Conservation (phyloP, 2,888 invertebrate genomes). For the Drosophila colorata region DNA sequence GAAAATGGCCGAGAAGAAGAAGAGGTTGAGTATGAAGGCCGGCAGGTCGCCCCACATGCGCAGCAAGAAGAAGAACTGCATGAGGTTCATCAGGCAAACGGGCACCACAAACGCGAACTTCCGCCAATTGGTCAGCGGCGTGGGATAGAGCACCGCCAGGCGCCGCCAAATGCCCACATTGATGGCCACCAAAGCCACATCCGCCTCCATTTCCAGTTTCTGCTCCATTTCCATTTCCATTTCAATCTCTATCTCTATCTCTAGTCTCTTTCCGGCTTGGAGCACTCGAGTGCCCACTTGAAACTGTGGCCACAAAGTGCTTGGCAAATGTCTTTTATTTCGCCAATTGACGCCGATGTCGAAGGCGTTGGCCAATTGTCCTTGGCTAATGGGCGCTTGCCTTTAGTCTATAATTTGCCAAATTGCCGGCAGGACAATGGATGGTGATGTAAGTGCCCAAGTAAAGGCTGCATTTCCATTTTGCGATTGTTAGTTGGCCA, state of each 20-base stretch:
- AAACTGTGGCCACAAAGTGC: slow-evolving; percentile 57
- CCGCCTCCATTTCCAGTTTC: slow-evolving; percentile 60
- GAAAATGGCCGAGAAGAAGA: slow-evolving; percentile 77
- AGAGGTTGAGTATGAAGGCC: slow-evolving; percentile 78
- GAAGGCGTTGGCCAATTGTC: slow-evolving; percentile 47
- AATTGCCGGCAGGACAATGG: slow-evolving; percentile 32
- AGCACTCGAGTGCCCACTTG: slow-evolving; percentile 39
- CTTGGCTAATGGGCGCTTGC: slow-evolving; percentile 21
- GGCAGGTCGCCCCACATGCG: slow-evolving; percentile 74
- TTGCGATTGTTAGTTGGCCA: too few species aligned
- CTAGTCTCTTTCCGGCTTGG: slow-evolving; percentile 2
- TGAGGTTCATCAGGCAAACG: slow-evolving; percentile 70
- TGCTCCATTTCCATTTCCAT: background rate
- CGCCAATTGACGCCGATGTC: slow-evolving; percentile 38
- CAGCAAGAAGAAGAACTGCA: slow-evolving; percentile 78
- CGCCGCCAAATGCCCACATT: slow-evolving; percentile 81
- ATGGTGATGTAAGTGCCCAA: slow-evolving; percentile 17
- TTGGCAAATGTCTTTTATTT: slow-evolving; percentile 66
- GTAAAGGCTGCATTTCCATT: slow-evolving; percentile 5
- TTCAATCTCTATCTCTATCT: background rate
- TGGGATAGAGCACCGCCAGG: slow-evolving; percentile 75
- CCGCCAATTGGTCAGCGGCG: slow-evolving; percentile 67
- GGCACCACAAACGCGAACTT: slow-evolving; percentile 74
- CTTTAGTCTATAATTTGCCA: background rate
- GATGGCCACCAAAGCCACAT: slow-evolving; percentile 74